phyloP scores from a whole-genome alignment of 2,797 vertebrate species.

The Smutsia gigantea region DNA sequence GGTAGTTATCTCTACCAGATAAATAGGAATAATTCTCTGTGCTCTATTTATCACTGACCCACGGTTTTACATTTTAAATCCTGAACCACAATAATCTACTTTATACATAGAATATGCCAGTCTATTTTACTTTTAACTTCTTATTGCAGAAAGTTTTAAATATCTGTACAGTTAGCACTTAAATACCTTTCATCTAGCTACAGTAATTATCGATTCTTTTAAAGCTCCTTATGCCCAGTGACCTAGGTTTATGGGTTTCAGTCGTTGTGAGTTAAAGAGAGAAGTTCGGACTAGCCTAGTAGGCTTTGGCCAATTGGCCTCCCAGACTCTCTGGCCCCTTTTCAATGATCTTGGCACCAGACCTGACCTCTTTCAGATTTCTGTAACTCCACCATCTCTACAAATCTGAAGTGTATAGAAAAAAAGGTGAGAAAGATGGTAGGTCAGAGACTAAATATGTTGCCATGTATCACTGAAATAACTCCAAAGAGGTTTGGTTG shows the following conservation, averaged over 20 bases:
- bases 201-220: neutral
- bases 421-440: neutral
- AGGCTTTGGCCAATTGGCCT: neutral
- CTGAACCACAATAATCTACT: neutral
- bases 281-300: neutral
- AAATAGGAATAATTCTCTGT: neutral
- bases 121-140: conserved; percentile 23
- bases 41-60: neutral
- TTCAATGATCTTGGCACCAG: neutral
- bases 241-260: neutral
- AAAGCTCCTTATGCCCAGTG: neutral
- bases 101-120: neutral
- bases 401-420: neutral
- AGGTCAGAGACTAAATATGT: neutral
- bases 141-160: neutral
- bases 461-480: neutral
- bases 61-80: neutral
- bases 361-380: neutral
- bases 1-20: neutral
- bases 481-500: neutral
- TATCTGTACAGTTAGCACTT: neutral
- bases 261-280: neutral
- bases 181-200: neutral
- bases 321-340: neutral
- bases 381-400: neutral